Evolutionary conservation across 2,888 invertebrate species (phyloP).

Genomic region (Micoletzkya japonica): DNA sequence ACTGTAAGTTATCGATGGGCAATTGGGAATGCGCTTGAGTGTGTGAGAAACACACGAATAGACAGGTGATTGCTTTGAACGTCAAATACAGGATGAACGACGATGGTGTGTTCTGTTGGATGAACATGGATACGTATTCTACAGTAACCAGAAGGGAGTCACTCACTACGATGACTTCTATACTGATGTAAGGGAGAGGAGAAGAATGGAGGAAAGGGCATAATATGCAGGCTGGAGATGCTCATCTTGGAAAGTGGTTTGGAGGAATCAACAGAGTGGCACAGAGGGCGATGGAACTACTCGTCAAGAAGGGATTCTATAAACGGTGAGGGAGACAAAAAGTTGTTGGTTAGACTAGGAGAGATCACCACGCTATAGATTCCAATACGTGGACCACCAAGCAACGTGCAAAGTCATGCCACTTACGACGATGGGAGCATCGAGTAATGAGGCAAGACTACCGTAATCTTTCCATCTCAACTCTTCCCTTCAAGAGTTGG

Average conservation of each 20-base stretch:
- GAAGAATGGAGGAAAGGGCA: constrained; percentile 4
- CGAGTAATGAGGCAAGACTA: constrained; percentile 32
- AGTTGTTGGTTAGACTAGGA: not conserved
- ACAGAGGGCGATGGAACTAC: constrained; percentile 57
- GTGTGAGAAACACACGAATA: not conserved
- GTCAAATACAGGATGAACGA: constrained; percentile 32
- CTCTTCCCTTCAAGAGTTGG: constrained; percentile 6
- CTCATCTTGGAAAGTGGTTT: constrained; percentile 53
- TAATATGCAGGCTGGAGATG: constrained; percentile 28
- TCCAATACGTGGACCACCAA: constrained; percentile 55
- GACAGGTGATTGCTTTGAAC: not conserved
- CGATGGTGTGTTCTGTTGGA: constrained; percentile 59
- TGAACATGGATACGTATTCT: constrained; percentile 61
- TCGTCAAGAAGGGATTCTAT: constrained; percentile 57
- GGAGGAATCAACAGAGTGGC: constrained; percentile 58
- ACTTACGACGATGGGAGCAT: constrained; percentile 33
- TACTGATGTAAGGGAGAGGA: constrained; percentile 30
- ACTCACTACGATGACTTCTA: constrained; percentile 42
- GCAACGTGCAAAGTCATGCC: constrained; percentile 50
- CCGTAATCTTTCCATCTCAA: not conserved
- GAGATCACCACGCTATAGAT: constrained; percentile 29
- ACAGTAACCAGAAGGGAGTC: constrained; percentile 49
- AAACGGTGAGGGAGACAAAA: constrained; percentile 38
- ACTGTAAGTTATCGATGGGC: not conserved
- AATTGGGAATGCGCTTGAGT: not conserved